Evolutionary conservation across 2,888 invertebrate genomes (phyloP).

Genomic region (Fabriciana adippe): DNA sequence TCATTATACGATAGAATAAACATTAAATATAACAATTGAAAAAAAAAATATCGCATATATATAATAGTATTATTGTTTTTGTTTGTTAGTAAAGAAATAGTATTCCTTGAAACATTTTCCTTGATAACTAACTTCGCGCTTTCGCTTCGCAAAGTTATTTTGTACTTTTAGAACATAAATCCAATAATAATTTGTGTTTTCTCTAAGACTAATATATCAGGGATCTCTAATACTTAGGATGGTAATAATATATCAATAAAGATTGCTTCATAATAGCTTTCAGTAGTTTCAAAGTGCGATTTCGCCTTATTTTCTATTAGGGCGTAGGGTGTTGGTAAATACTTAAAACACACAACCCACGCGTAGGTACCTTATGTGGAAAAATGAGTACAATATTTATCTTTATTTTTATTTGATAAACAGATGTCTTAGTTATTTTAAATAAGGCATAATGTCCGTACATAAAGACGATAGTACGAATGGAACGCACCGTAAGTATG

Average conservation of each 20-base stretch:
- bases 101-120: too few species aligned
- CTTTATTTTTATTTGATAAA: slow-evolving; percentile 4
- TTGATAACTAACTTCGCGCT: too few species aligned
- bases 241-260: slow-evolving; percentile 16
- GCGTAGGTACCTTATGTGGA: neutral
- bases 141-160: too few species aligned
- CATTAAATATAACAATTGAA: neutral
- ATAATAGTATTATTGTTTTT: neutral
- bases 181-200: too few species aligned
- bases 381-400: neutral
- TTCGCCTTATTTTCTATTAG: slow-evolving; percentile 38
- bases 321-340: slow-evolving; percentile 39
- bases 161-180: too few species aligned
- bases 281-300: slow-evolving; percentile 11
- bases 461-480: slow-evolving; percentile 9
- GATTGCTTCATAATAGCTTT: slow-evolving; percentile 1
- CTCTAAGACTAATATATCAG: neutral
- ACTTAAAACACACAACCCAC: slow-evolving; percentile 21
- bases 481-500: slow-evolving; percentile 33
- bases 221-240: neutral
- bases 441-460: slow-evolving; percentile 25
- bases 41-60: neutral
- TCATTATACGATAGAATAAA: neutral
- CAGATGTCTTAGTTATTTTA: slow-evolving; percentile 11
- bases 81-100: too few species aligned